These are phyloP conservation scores for Scolopax mira DNA, from an alignment of 2,113 vertebrate genomes.

Conservation along the genomic window DNA sequence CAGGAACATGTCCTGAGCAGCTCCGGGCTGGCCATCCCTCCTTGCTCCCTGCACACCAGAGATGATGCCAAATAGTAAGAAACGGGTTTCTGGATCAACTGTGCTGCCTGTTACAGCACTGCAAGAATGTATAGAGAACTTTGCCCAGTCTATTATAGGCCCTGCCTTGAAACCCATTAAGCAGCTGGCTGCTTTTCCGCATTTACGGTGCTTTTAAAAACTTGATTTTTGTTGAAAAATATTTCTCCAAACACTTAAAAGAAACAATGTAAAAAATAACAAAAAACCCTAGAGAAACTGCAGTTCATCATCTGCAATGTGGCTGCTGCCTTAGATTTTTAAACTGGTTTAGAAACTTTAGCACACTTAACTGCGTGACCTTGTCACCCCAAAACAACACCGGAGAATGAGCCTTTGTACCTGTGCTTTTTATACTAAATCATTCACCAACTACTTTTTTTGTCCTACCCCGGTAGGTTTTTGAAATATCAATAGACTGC, in stretches of 20 bases:
- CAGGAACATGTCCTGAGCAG: background rate
- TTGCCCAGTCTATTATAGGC: background rate
- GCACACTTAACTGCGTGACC: background rate
- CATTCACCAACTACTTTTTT: background rate
- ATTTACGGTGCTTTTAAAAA: background rate
- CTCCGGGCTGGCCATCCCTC: background rate
- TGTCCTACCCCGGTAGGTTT: background rate
- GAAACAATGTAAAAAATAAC: background rate
- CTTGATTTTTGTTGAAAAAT: background rate
- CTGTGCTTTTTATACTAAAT: background rate
- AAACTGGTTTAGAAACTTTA: background rate
- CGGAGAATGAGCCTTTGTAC: background rate
- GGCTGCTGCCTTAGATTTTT: background rate
- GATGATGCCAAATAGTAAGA: background rate
- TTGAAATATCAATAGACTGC: background rate
- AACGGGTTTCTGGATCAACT: background rate
- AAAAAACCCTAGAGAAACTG: background rate
- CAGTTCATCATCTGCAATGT: background rate
- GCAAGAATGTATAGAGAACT: background rate
- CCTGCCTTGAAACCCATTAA: background rate
- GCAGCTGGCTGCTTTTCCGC: background rate
- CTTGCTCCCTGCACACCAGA: fast-evolving
- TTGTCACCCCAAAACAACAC: background rate
- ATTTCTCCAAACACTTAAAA: background rate
- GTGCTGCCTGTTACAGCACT: background rate